Percentiles rank a stretch among this genome's conserved stretches.
phyloP scores from a whole-genome alignment of 2,113 vertebrate genomes.

The Corythornis cristatus region DNA sequence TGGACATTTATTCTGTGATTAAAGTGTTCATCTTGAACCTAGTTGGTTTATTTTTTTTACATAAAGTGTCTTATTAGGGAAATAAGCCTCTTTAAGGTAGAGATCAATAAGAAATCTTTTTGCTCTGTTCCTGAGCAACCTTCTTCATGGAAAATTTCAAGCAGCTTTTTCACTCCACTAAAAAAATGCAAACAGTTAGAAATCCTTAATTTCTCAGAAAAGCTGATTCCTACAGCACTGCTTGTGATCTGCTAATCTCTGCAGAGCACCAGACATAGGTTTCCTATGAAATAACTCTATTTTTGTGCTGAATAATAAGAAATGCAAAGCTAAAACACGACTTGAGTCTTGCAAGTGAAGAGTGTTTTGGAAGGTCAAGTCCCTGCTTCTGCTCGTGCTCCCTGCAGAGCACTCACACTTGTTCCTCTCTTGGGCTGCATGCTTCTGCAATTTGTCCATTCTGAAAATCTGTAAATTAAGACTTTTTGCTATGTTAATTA shows the following conservation, averaged over 20 bases:
- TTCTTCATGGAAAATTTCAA: constrained; percentile 7
- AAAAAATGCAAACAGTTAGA: constrained; percentile 44
- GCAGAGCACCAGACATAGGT: not conserved
- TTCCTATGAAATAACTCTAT: not conserved
- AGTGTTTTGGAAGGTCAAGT: not conserved
- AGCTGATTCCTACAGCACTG: constrained; percentile 30
- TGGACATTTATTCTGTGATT: not conserved
- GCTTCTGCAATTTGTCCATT: not conserved
- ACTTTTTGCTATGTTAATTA: not conserved
- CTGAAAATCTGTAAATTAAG: not conserved
- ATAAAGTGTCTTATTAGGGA: not conserved
- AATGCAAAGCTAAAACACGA: not conserved
- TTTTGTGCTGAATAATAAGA: not conserved
- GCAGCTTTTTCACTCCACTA: constrained; percentile 6
- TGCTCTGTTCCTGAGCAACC: not conserved
- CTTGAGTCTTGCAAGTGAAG: not conserved
- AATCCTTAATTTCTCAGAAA: constrained; percentile 40
- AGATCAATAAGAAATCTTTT: constrained; percentile 29
- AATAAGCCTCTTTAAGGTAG: not conserved
- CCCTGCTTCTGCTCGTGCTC: not conserved
- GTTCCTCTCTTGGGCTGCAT: not conserved
- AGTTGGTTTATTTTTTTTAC: not conserved
- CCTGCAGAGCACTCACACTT: not conserved
- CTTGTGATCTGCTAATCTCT: constrained; percentile 38
- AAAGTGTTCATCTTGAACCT: not conserved